phyloP scores from a whole-genome alignment of 2,113 vertebrate species.

The Solea solea region DNA sequence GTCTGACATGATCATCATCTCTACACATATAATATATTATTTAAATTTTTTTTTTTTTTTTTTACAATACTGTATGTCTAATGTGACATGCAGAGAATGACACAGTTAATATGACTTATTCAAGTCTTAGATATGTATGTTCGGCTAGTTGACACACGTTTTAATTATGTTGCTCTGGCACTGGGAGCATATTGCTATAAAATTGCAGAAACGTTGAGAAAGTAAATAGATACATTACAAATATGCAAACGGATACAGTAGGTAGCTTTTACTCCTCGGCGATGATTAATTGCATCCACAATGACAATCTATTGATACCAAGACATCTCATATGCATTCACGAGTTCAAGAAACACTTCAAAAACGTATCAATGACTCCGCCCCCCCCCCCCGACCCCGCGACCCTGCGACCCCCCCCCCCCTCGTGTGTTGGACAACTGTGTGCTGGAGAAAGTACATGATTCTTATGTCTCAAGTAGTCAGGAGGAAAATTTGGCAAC shows the following conservation, averaged over 20 bases:
- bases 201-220: constrained; percentile 77
- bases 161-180: constrained; percentile 71
- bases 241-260: constrained; percentile 78
- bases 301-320: constrained; percentile 77
- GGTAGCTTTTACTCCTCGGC: constrained; percentile 77
- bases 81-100: constrained; percentile 80
- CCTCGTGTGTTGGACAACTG: constrained; percentile 37
- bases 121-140: constrained; percentile 82
- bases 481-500: constrained; percentile 76
- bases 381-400: too few relatives aligned
- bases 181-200: constrained; percentile 80
- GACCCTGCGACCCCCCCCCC: neutral
- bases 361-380: constrained; percentile 48
- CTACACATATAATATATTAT: constrained; percentile 52
- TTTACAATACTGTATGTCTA: constrained; percentile 80
- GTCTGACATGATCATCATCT: constrained; percentile 75
- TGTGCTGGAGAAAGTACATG: constrained; percentile 55
- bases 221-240: constrained; percentile 79
- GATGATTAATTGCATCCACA: constrained; percentile 78
- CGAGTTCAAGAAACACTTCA: constrained; percentile 74
- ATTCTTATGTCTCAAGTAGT: constrained; percentile 70
- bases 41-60: constrained; percentile 5
- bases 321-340: constrained; percentile 77
- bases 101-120: constrained; percentile 81
- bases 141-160: constrained; percentile 78